Base-by-base conservation (phyloP, 2,888 invertebrate genomes). In the Odontocerum albicorne region DNA sequence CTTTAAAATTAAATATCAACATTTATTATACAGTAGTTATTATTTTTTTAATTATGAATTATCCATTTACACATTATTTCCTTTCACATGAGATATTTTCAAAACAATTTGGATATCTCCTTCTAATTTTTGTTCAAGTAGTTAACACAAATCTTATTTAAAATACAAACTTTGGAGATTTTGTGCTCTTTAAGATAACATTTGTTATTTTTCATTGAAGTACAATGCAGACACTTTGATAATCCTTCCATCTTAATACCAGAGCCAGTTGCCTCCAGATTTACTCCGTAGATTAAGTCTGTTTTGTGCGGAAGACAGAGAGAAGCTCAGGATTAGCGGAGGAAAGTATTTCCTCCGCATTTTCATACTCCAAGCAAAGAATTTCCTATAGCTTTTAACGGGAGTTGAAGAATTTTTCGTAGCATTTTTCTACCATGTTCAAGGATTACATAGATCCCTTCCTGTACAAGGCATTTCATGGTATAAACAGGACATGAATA, bases 231-330 rank as follows among this genome's bases (percentile, higher is more conserved):
- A 27, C 27, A 27, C 10, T 27, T 27, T 27, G 27, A 27, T 27
- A 27, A 27, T 27, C 27, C 27, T 27, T 27, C 27, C 27, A 27
- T 27, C 27, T 4, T 10, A 27, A 27, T 27, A 27, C 27, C 10
- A 27, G 27, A 27, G 27, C 27, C 27, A 27, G 27, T 38, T 49
- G 43, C 49, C 36, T 38, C 27, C 55, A 55, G 55, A 55, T 55
- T 55, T 49, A 32, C 49, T 49, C 38, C 47, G 55, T 49, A 49
- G 55, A 55, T 55, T 55, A 55, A 49, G 55, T 21, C 36, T 33
- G 55, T 39, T 55, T 55, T 47, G 49, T 17, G 33, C 15, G 35
- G 49, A 49, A 22, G 49, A 55, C 47, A 55, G 36, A 43, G 13
- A 22, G 40, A 55, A 55, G 38, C 55, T 21, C 42, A 15, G 49